Evolutionary conservation across 2,113 vertebrate genomes (phyloP), one percentile per base, ranked within the genome.

Genomic region (Siniperca knerii): DNA sequence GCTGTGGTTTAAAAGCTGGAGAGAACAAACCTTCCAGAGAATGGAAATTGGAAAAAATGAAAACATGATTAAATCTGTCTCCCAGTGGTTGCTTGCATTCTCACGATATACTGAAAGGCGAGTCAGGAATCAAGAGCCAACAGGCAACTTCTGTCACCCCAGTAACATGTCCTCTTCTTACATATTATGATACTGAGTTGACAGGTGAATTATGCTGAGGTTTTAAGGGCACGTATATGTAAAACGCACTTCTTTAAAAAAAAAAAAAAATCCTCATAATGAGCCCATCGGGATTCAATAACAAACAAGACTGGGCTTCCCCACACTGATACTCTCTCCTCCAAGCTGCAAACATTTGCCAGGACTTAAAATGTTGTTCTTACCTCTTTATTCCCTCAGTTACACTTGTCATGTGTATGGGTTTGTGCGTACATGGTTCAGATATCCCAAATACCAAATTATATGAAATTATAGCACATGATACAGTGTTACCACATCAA

Each of bases 11-110:
- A 0, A 64, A 70, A 79, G 64, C 80, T 55, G 78, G 71, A 82
- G 65, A 46, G 78, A 83, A 68, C 65, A 78, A 92, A 80, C 29
- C 85, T 81, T 88, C 80, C 89, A 78, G 69, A 82, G 87, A 91
- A 89, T 79, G 87, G 81, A 86, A 82, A 87, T 77, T 78, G 61
- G 62, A 25, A 44, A 58, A 73, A 89, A 82, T 68, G 76, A 93
- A 92, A 94, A 90, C 79, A 81, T 69, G 67, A 91, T 90, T 84
- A 88, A 87, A 88, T 85, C 80, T 60, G 79, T 89, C 79, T 91
- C 85, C 77, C 80, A 79, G 84, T 52, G 85, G 87, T 86, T 57
- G 55, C 77, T 73, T 7, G 64, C 70, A 67, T 82, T 92, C 91
- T 90, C 92, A 94, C 82, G 85, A 88, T 55, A 93, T 73, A 33